phyloP scores from a whole-genome alignment of 2,113 vertebrate genomes.

The Puma concolor region DNA sequence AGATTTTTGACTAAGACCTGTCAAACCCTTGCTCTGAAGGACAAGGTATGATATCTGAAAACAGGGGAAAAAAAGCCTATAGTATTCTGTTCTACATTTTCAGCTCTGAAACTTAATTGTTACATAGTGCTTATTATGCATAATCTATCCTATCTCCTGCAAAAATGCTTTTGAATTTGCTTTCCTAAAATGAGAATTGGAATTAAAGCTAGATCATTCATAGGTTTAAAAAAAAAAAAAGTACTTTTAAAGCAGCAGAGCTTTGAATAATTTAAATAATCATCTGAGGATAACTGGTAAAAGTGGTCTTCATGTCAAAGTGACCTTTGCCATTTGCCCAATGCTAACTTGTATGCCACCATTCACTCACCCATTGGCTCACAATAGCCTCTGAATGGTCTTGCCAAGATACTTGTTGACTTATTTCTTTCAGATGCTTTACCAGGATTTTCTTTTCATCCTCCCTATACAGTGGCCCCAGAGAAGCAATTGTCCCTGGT shows the following conservation, averaged over 20 bases:
- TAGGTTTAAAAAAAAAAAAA: background rate
- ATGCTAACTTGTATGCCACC: background rate
- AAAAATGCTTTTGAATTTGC: background rate
- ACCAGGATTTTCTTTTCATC: background rate
- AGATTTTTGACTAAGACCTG: background rate
- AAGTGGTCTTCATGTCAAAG: background rate
- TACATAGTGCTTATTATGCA: background rate
- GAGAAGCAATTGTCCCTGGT: background rate
- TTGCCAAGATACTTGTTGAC: background rate
- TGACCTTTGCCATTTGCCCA: background rate
- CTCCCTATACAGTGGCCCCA: background rate
- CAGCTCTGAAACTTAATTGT: slow-evolving; percentile 43
- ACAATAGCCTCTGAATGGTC: background rate
- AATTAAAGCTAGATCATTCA: background rate
- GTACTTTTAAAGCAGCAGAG: background rate
- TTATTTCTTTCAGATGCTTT: background rate
- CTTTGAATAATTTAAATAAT: background rate
- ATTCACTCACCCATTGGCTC: background rate
- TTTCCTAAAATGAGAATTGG: background rate
- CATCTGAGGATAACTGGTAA: background rate
- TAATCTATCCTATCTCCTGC: background rate
- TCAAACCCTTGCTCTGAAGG: slow-evolving; percentile 7
- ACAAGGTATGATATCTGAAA: slow-evolving; percentile 4
- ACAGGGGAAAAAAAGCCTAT: background rate
- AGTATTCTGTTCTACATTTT: slow-evolving; percentile 2